Base-by-base conservation (phyloP, 2,113 vertebrate species). In the Morone chrysops region DNA sequence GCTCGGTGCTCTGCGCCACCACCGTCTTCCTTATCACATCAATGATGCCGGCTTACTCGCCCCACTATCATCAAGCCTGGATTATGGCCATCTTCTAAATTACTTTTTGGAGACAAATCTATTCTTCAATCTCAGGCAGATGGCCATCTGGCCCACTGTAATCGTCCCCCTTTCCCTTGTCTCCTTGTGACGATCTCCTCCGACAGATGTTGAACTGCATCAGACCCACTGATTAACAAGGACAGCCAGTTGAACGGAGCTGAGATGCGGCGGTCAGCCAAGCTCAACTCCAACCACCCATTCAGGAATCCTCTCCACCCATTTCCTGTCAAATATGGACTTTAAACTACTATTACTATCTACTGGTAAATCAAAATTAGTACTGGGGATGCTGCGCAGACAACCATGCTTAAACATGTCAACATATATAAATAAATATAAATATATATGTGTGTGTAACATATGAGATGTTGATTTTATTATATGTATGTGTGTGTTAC, bases 61-160 rank as follows among this genome's bases (percentile, higher is more conserved):
- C 72, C 78, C 16, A 77, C 87, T 76, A 90, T 90, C 89, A 86
- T 87, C 91, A 90, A 77, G 88, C 87, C 90, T 92, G 93, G 94
- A 95, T 95, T 96, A 95, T 22, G 25, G 78, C 84, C 90, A 88
- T 95, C 87, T 94, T 93, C 85, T 86, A 95, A 94, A 95, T 95
- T 94, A 94, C 93, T 95, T 96, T 95, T 94, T 89, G 83, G 90
- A 95, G 92, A 92, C 92, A 95, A 94, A 95, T 93, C 94, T 93
- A 94, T 93, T 94, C 92, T 92, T 94, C 93, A 95, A 95, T 95
- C 94, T 93, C 77, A 9, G 91, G 87, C 90, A 79, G 90, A 86
- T 75, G 89, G 89, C 94, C 94, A 95, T 95, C 94, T 95, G 95
- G 92, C 85, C 77, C 83, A 31, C 78, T 81, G 84, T 87, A 91